Base-by-base conservation (phyloP, 2,888 invertebrate genomes). In the Hydropsyche betteni region DNA sequence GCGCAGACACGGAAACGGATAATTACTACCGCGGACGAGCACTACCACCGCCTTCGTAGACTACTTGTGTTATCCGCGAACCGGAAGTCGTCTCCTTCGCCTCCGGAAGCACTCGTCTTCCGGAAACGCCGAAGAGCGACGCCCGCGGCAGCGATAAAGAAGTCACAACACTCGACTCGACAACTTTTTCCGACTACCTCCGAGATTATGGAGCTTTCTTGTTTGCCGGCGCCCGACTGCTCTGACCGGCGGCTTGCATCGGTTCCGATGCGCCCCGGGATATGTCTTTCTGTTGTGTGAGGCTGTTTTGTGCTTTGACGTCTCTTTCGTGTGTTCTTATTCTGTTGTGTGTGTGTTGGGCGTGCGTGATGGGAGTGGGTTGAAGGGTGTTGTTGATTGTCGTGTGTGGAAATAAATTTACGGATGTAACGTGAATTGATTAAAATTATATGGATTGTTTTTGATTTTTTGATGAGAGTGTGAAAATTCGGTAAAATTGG, bases 1-100 rank as follows among this genome's bases (percentile, higher is more conserved):
- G 24, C 33, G 61, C 24, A 10, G 61, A 61, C 36, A 14, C 78
- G 77, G 78, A 79, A 79, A 74, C 78, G 77, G 77, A 79, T 79
- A 79, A 79, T 77, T 79, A 79, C 74, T 74, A n/a, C 33, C 64
- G 36, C 44, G 64, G 33, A 16, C 7, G 61, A 61, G 16, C 12
- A 16, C 61, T 5, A 24, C 24, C 24, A 24, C 24, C 24, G 2
- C 24, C 24, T 1, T 68, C 70, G 58, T 58, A 74, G 74, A 24
- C 24, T 24, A 72, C 70, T 24, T 2, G 64, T 73, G 69, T 50
- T 69, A 61, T 68, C 71, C 33, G 74, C 69, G 64, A 61, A 24
- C 71, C 75, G 78, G 78, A 78, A 73, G 74, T 69, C 68, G 78
- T 75, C 78, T 75, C 70, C 75, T 68, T 69, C 58, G 75, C 51